Evolutionary conservation across 2,888 invertebrate species (phyloP), one percentile per base, ranked within the genome.

Genomic region (Aricia artaxerxes): DNA sequence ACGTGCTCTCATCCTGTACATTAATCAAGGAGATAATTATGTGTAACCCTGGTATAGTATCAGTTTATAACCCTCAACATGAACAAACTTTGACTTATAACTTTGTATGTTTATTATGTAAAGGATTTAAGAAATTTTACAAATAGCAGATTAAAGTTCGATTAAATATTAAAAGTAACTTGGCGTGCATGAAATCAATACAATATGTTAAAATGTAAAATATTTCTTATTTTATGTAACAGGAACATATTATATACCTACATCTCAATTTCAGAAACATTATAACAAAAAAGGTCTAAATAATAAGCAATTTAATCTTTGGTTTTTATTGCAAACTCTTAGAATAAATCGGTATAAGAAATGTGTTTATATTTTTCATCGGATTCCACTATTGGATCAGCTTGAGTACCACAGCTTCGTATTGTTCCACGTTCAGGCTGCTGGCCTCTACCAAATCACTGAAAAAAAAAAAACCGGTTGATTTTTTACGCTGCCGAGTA

Each of bases 341-440:
- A 6, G 4, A 9, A 24, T 24, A 24, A 24, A 24, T 31, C 11
- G 31, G 11, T 9, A 69, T 13, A 35, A 35, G 11, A 35, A 69
- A 69, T 35, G 4, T 38, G 13, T 38, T 4, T 2, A 1, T 35
- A 31, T 53, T 79, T 77, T 78, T 44, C 24, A 11, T 73, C 60
- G 38, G 61, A 9, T 11, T 31, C 53, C 9, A 73, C 82, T 81
- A 84, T 73, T 83, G 82, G 77, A 85, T 79, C 80, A 90, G 87
- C 87, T 89, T 91, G 0, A 95, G 83, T 1, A 95, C 92, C 38
- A 94, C 84, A 60, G 94, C 86, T 85, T 95, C 95, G 61, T 86
- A 88, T 76, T 88, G 89, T 9, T 85, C 84, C 16, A 95, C 83
- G 13, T 87, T 85, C 40, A 94, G 82, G 38, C 83, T 84, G 13